phyloP scores from a whole-genome alignment of 53 echinoderm and acorn worm genomes.

The Temnopleurus reevesii region DNA sequence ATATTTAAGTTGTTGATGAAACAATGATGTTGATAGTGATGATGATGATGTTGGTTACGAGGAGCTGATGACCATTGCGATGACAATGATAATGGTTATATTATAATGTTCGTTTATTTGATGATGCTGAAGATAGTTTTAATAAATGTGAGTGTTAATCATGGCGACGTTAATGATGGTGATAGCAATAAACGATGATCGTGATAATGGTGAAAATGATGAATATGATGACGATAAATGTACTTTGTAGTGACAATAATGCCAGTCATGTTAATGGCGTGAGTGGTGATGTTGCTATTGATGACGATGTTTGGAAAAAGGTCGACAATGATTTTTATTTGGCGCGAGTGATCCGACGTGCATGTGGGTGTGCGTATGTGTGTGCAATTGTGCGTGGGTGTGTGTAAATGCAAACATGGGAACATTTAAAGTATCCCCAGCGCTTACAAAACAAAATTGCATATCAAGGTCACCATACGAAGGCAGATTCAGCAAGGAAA shows the following conservation, averaged over 20 bases:
- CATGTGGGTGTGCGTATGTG: too few relatives aligned
- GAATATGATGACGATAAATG: neutral
- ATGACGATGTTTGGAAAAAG: neutral
- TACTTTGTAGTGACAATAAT: neutral
- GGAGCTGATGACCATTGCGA: neutral
- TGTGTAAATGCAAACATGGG: too few relatives aligned
- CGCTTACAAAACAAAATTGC: too few relatives aligned
- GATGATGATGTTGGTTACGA: neutral
- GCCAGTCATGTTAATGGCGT: neutral
- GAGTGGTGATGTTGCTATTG: neutral
- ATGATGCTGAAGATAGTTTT: neutral
- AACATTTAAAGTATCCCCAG: too few relatives aligned
- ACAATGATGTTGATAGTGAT: neutral
- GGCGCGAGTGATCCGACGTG: too few relatives aligned
- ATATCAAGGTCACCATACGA: too few relatives aligned
- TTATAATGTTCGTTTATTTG: neutral
- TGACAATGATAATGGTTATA: neutral
- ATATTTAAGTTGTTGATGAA: neutral
- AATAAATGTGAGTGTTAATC: neutral
- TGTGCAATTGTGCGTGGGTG: too few relatives aligned
- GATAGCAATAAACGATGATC: neutral
- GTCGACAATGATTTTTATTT: neutral
- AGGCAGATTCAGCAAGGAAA: too few relatives aligned
- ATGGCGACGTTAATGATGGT: neutral
- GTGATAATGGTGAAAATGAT: neutral